phyloP scores from a whole-genome alignment of 2,797 vertebrate species.

The Ctenochaetus hawaiiensis region DNA sequence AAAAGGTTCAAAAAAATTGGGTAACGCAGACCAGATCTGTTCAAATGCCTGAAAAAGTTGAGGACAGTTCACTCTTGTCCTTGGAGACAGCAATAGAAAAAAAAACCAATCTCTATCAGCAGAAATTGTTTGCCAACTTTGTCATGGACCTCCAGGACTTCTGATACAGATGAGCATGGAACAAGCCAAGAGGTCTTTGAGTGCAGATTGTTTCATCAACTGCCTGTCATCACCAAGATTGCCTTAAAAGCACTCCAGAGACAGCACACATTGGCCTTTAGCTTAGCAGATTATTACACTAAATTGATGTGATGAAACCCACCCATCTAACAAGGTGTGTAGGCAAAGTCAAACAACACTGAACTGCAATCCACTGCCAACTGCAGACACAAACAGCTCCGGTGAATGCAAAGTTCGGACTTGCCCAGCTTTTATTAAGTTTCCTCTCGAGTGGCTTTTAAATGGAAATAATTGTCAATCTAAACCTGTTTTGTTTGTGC shows the following conservation, averaged over 20 bases:
- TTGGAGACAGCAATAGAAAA: background rate
- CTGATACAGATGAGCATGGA: constrained; percentile 1
- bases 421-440: constrained; percentile 43
- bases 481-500: constrained; percentile 31
- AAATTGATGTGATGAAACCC: background rate
- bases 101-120: background rate
- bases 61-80: background rate
- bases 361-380: constrained; percentile 27
- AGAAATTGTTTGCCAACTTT: background rate
- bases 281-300: background rate
- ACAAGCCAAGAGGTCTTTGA: background rate
- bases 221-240: background rate
- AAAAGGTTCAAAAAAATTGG: background rate
- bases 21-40: background rate
- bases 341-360: constrained; percentile 25
- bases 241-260: background rate
- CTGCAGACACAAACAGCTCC: constrained; percentile 30
- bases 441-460: constrained; percentile 33
- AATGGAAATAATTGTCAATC: constrained; percentile 17
- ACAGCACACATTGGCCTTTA: background rate
- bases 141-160: background rate
- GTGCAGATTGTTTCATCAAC: background rate
- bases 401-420: constrained; percentile 27
- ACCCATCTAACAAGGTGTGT: constrained; percentile 1
- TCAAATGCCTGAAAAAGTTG: background rate